Base-by-base conservation (phyloP, 2,113 vertebrate species). In the Pleuronectes platessa region DNA sequence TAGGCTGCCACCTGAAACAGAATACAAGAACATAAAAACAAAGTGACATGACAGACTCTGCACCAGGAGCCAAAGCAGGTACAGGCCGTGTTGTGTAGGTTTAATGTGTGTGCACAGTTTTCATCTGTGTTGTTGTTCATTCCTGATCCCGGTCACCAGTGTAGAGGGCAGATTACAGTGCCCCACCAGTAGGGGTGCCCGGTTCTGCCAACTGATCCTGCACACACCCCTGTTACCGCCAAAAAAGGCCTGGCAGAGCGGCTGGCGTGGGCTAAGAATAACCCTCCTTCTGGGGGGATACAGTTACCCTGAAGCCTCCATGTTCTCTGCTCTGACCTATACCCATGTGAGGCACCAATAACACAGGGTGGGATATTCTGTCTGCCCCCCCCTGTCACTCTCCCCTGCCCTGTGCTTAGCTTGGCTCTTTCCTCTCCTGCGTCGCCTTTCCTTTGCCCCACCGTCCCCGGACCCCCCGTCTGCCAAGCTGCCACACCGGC, bases 201-300 rank as follows among this genome's bases (percentile, higher is more conserved):
- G 9, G 2, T 55, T 74, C 45, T 42, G 51, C 69, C 27, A 73
- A 49, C 60, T 82, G 86, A 82, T 79, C 45, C 71, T 13, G 23
- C 65, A 60, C 73, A 81, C 83, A 74, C 82, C 77, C 63, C 72
- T 67, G 74, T 58, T 61, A 87, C 20, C 8, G 67, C 94, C 93
- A 81, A 93, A 95, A 93, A 95, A 94, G 94, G 94, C 76, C 85
- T 88, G 88, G 11, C 63, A 58, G 78, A 88, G 88, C 37, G 21
- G 68, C 91, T 87, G 88, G 82, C 80, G 72, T 31, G 74, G 62
- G 68, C 94, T 94, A 95, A 94, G 90, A 94, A 94, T 95, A 95
- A 93, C 92, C 75, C 78, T 82, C 65, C 71, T 80, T 84, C 70
- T 74, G 70, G 55, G 20, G 24, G 89, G 90, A 86, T 95, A 79